Evolutionary conservation across 2,797 vertebrate genomes (phyloP), one percentile per base, ranked within the genome.

Genomic region (Pempheris klunzingeri): DNA sequence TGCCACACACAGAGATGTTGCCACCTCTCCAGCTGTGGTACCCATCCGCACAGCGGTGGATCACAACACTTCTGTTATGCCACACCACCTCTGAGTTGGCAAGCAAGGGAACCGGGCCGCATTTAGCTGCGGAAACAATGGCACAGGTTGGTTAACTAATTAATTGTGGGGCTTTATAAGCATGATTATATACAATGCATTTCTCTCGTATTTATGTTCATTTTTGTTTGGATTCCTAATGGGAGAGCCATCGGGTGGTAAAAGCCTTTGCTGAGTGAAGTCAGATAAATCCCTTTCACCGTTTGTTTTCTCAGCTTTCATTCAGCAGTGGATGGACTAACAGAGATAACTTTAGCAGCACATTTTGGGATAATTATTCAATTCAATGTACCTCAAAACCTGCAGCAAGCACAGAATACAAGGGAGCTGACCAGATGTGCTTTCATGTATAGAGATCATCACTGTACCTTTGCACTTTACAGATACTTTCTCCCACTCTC

Each of bases 41-140:
- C 26, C 96, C 95, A 11, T 90, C 85, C 71, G 83, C 72, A 81
- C 97, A 98, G 63, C 73, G 86, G 85, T 97, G 95, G 41, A 95
- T 86, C 57, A 92, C 93, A 24, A 91, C 73, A 11, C 94, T 96
- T 22, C 86, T 86, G 50, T 95, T 96, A 49, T 94, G 87, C 96
- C 94, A 95, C 32, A 93, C 76, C 32, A 96, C 92, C 68, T 95
- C 89, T 0, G 96, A 77, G 41, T 96, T 90, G 32, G 90, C 81
- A 32, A 96, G 78, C 34, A 58, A 15, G 1, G 93, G 93, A 59
- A 92, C 84, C 0, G 90, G 93, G 11, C 96, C 96, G 86, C 97
- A 98, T 64, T 94, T 84, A 70, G 94, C 95, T 96, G 89, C 89
- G 69, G 47, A 57, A 65, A 64, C 38, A 74, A 47, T 3, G 4